A percentile compares a stretch with the other conserved stretches of the same genome.
phyloP scores from a whole-genome alignment of 2,113 vertebrate genomes.

The Brienomyrus longianalis region DNA sequence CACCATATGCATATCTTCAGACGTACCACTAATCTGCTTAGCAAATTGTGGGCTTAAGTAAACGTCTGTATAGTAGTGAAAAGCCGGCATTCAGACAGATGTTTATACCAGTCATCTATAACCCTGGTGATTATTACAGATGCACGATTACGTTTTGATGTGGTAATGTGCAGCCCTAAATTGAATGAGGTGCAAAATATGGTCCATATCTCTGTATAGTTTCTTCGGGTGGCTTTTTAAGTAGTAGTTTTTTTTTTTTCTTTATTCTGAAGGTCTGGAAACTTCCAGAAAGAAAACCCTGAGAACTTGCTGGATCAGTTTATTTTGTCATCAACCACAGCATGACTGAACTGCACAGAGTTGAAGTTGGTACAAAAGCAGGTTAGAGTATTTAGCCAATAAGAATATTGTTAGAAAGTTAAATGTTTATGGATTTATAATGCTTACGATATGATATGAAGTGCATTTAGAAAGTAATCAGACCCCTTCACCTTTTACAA shows the following conservation, averaged over 20 bases:
- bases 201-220: not conserved
- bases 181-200: not conserved
- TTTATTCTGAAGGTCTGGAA: not conserved
- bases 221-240: not conserved
- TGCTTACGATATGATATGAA: not conserved
- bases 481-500: not conserved
- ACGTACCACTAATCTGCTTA: not conserved
- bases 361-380: not conserved
- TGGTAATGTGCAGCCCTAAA: not conserved
- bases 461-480: not conserved
- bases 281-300: not conserved
- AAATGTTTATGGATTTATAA: not conserved
- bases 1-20: not conserved
- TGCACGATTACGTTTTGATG: not conserved
- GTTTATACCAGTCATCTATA: not conserved
- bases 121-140: not conserved
- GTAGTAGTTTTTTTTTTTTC: not conserved
- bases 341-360: not conserved
- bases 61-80: not conserved
- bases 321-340: not conserved
- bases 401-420: not conserved
- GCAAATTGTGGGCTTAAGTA: not conserved
- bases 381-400: not conserved
- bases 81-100: not conserved
- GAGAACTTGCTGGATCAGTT: not conserved